Evolutionary conservation across 2,797 vertebrate species (phyloP).

Genomic region (Myotis daubentonii): DNA sequence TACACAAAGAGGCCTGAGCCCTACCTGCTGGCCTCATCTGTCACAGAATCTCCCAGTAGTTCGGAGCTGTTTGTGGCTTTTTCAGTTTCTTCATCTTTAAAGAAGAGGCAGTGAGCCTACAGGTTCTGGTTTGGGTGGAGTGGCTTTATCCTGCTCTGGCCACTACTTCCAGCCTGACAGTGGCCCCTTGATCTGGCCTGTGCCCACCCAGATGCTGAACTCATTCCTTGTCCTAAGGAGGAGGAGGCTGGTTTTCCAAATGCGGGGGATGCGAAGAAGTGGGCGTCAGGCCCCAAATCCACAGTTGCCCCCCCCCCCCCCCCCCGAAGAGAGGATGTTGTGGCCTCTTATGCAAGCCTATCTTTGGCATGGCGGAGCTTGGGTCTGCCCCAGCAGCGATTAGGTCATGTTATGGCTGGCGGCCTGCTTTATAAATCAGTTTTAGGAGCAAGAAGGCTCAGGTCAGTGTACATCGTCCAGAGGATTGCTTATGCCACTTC

Average conservation of each 20-base stretch:
- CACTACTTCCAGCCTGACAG: neutral
- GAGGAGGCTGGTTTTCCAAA: conserved; percentile 32
- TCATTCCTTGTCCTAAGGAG: conserved; percentile 33
- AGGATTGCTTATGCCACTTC: conserved; percentile 61
- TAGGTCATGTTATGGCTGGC: conserved; percentile 80
- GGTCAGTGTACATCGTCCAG: conserved; percentile 55
- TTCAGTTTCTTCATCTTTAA: conserved; percentile 51
- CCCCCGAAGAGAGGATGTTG: conserved; percentile 68
- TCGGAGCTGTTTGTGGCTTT: conserved; percentile 23
- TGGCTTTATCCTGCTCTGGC: neutral
- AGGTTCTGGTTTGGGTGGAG: neutral
- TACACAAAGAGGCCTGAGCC: neutral
- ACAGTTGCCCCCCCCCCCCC: conserved; percentile 61
- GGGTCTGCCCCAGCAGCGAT: conserved; percentile 76
- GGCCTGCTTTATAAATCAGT: conserved; percentile 80
- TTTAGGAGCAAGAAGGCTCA: conserved; percentile 74
- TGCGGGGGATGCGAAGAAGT: conserved; percentile 31
- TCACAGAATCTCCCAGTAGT: neutral
- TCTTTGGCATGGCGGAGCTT: conserved; percentile 77
- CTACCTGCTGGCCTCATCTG: neutral
- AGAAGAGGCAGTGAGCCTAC: neutral
- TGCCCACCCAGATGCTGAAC: neutral
- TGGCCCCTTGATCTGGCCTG: neutral
- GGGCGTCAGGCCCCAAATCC: conserved; percentile 33
- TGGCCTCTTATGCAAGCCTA: conserved; percentile 77